Evolutionary conservation across 2,797 vertebrate genomes (phyloP), one percentile per base, ranked within the genome.

Genomic region (Oreochromis grahami): DNA sequence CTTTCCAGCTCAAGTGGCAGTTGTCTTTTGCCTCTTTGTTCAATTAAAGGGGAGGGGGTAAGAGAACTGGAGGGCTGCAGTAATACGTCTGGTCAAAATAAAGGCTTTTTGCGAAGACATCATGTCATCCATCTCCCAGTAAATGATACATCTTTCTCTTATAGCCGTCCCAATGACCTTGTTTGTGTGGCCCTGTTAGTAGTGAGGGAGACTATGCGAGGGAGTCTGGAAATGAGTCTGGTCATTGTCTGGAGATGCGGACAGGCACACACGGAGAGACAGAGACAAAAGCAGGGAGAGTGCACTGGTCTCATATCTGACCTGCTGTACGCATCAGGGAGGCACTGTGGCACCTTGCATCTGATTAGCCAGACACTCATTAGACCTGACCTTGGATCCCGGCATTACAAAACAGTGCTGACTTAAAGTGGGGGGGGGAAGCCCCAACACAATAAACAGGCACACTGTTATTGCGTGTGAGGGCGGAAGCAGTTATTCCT

Each of bases 91-190:
- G 93, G 93, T 94, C 91, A 95, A 93, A 95, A 94, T 91, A 94
- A 95, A 95, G 92, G 93, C 91, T 91, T 93, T 94, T 94, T 89
- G 77, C 84, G 12, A 87, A 88, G 93, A 93, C 93, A 92, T 92
- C 88, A 84, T 94, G 94, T 95, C 93, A 94, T 95, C 92, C 90
- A 93, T 96, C 93, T 94, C 93, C 81, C 89, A 83, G 92, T 95
- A 95, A 96, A 95, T 94, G 92, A 95, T 94, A 95, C 95, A 92
- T 95, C 91, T 95, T 93, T 92, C 91, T 94, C 94, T 93, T 93
- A 89, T 91, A 85, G 90, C 92, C 70, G 81, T 86, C 93, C 76
- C 83, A 90, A 92, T 95, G 93, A 94, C 94, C 94, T 95, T 94
- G 92, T 95, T 96, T 94, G 90, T 94, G 92, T 88, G 90, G 93